Conservation (phyloP, 2,888 invertebrate species). For the Andrena minutula region DNA sequence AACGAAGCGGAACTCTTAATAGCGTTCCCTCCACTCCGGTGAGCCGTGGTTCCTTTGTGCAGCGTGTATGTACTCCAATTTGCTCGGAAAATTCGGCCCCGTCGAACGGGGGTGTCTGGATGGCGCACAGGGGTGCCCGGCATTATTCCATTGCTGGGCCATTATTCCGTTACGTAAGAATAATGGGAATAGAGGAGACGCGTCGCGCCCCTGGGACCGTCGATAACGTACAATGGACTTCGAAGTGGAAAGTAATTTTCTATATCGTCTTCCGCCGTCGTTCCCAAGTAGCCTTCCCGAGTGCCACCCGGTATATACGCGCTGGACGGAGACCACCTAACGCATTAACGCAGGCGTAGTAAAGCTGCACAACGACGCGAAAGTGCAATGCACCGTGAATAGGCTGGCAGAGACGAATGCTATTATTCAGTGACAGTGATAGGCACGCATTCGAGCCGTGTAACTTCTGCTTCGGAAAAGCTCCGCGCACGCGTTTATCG, state of each 20-base stretch:
- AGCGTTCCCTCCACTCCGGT: slow-evolving; percentile 24
- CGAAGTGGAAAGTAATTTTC: neutral
- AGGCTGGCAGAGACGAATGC: slow-evolving; percentile 72
- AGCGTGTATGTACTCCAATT: slow-evolving; percentile 41
- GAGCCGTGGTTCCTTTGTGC: slow-evolving; percentile 41
- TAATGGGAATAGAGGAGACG: slow-evolving; percentile 20
- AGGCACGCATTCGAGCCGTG: slow-evolving; percentile 32
- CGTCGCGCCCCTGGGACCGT: neutral
- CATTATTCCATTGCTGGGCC: slow-evolving; percentile 19
- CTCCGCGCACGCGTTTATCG: slow-evolving; percentile 24
- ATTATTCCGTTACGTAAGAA: slow-evolving; percentile 40
- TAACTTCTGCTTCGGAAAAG: slow-evolving; percentile 29
- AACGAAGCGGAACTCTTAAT: slow-evolving; percentile 48
- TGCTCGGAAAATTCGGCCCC: slow-evolving; percentile 57
- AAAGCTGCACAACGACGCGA: slow-evolving; percentile 35
- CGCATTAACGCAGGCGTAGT: slow-evolving; percentile 43
- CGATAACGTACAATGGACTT: slow-evolving; percentile 8
- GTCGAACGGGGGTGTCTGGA: slow-evolving; percentile 14
- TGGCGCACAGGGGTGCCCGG: slow-evolving; percentile 4
- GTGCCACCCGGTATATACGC: slow-evolving; percentile 21
- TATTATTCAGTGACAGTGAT: slow-evolving; percentile 67
- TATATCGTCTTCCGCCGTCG: neutral
- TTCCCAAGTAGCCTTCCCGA: no score
- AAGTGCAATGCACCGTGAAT: slow-evolving; percentile 77
- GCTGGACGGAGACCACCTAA: slow-evolving; percentile 14